phyloP scores from a whole-genome alignment of 2,797 vertebrate species.

The Cryptoblepharus egeriae region DNA sequence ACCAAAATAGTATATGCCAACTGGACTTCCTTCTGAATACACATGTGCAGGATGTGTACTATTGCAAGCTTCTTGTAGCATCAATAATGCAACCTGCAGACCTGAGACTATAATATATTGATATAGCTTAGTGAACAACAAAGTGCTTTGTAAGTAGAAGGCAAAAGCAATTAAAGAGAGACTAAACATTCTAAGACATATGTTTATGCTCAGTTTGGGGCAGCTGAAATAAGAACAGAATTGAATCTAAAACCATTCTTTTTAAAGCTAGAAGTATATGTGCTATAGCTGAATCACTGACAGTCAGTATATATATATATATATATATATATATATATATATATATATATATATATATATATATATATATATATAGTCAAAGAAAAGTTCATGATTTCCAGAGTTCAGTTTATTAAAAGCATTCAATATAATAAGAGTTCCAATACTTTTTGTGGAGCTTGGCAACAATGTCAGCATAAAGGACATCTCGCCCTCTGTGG shows the following conservation, averaged over 20 bases:
- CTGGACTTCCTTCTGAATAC: too few relatives aligned
- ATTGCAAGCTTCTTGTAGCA: too few relatives aligned
- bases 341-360: too few relatives aligned
- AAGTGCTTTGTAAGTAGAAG: not conserved
- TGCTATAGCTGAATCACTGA: not conserved
- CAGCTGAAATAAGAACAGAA: not conserved
- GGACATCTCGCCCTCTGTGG: not conserved
- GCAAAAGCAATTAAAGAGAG: rapidly evolving
- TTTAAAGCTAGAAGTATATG: not conserved
- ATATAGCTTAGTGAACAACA: not conserved
- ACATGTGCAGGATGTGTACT: too few relatives aligned
- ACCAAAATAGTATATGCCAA: too few relatives aligned
- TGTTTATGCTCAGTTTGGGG: not conserved
- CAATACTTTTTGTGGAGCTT: not conserved
- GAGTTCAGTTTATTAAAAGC: not conserved
- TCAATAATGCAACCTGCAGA: too few relatives aligned
- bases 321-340: too few relatives aligned
- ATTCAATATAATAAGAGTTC: not conserved
- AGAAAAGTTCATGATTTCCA: not conserved
- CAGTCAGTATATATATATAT: too few relatives aligned
- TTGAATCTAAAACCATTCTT: not conserved
- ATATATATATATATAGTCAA: not conserved
- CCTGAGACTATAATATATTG: not conserved
- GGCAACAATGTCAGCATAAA: not conserved
- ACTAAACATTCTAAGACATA: rapidly evolving